These are phyloP conservation scores for Eidolon helvum DNA, from an alignment of 2,113 vertebrate species.

Conservation along the genomic window DNA sequence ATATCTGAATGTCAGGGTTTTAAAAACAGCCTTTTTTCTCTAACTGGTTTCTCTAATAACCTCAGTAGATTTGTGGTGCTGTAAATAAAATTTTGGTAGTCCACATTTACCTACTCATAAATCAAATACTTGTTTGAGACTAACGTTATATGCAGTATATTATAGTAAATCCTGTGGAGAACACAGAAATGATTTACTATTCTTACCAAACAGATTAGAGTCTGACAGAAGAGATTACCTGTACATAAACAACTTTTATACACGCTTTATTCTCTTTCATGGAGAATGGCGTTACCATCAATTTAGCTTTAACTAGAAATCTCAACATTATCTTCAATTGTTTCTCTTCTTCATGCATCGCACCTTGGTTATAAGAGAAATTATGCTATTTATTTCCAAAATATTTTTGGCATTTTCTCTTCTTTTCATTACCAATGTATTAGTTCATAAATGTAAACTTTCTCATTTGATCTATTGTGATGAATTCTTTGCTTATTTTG, in stretches of 20 bases:
- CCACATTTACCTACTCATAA: background rate
- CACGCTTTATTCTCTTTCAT: background rate
- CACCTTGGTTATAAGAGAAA: background rate
- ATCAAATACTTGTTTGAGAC: conserved; percentile 14
- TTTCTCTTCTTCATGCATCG: background rate
- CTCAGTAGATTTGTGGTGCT: background rate
- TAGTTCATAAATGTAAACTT: background rate
- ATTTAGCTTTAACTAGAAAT: background rate
- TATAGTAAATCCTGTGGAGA: background rate
- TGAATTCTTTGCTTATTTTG: background rate
- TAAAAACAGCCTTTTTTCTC: background rate
- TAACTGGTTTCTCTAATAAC: background rate
- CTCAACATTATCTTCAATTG: background rate
- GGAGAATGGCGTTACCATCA: background rate
- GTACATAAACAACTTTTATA: background rate
- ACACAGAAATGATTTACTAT: background rate
- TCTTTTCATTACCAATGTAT: background rate
- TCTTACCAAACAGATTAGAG: background rate
- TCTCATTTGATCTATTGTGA: background rate
- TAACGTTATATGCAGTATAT: background rate
- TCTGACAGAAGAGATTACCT: background rate
- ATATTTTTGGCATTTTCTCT: background rate
- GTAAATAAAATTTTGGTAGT: conserved; percentile 11
- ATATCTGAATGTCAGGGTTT: background rate
- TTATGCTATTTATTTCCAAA: background rate